Percentiles rank a stretch among this genome's conserved stretches.
Conservation (phyloP, 1,140 invertebrate genomes). For the Hycleus phaleratus region DNA sequence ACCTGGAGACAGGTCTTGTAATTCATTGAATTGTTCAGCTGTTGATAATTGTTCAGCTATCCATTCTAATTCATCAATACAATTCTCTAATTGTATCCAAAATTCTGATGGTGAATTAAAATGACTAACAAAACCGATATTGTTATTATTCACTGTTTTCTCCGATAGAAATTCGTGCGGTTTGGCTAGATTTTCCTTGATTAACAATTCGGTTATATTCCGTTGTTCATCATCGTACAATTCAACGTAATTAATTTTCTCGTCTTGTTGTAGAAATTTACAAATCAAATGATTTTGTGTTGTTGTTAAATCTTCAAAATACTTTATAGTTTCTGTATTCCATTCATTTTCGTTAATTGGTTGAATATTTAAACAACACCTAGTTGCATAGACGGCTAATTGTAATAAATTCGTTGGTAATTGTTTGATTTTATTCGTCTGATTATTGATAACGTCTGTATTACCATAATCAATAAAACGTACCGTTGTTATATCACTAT, state of each 20-base stretch:
- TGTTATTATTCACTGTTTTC: slow-evolving; percentile 43
- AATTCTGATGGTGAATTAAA: slow-evolving; percentile 60
- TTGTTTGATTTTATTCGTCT: slow-evolving; percentile 46
- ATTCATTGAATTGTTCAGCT: slow-evolving; percentile 47
- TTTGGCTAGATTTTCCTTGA: slow-evolving; percentile 43
- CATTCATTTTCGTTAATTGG: slow-evolving; percentile 55
- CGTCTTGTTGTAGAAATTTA: slow-evolving; percentile 51
- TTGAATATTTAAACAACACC: slow-evolving; percentile 57
- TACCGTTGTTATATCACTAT: slow-evolving; percentile 61
- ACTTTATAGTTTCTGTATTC: slow-evolving; percentile 51
- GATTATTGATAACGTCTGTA: slow-evolving; percentile 57
- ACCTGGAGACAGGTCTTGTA: slow-evolving; percentile 46
- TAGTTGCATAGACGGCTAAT: slow-evolving; percentile 50
- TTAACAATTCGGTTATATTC: slow-evolving; percentile 54
- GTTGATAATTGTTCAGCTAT: slow-evolving; percentile 50
- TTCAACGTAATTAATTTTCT: slow-evolving; percentile 53
- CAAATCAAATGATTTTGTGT: slow-evolving; percentile 39
- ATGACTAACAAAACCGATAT: slow-evolving; percentile 57
- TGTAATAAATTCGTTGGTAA: slow-evolving; percentile 47
- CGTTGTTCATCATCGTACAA: slow-evolving; percentile 49
- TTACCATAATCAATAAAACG: slow-evolving; percentile 80
- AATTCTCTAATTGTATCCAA: slow-evolving; percentile 60
- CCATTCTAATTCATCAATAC: slow-evolving; percentile 51
- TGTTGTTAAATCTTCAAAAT: slow-evolving; percentile 47
- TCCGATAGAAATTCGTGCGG: slow-evolving; percentile 22